Evolutionary conservation across 2,797 vertebrate genomes (phyloP).

Genomic region (Heteromormyrus szaboi): DNA sequence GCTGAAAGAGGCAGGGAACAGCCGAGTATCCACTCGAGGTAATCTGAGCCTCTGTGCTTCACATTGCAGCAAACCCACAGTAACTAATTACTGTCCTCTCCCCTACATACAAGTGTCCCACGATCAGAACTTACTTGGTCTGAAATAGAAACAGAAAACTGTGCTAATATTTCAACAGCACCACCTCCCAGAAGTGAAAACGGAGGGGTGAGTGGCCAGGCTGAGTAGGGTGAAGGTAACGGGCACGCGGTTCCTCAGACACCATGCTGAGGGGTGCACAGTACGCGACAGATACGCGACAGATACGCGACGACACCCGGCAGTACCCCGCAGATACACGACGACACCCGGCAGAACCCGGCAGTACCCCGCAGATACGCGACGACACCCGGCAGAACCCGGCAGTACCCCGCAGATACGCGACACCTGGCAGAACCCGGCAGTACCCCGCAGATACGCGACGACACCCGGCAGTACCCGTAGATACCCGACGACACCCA

Average conservation of each 20-base stretch:
- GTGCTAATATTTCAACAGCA: not conserved
- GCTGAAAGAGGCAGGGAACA: not conserved
- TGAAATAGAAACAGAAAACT: slow-evolving; percentile 8
- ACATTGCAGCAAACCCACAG: slow-evolving; percentile 16
- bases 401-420: no score
- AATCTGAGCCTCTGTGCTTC: slow-evolving; percentile 28
- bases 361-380: no score
- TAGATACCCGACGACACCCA: no score
- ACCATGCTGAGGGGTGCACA: not conserved
- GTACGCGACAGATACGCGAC: no score
- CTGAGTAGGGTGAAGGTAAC: not conserved
- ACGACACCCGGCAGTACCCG: no score
- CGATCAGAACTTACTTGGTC: not conserved
- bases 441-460: no score
- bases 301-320: no score
- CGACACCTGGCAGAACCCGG: no score
- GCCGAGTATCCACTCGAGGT: slow-evolving; percentile 37
- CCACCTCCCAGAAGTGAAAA: not conserved
- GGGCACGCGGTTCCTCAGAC: not conserved
- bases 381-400: no score
- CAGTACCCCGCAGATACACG: no score
- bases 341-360: no score
- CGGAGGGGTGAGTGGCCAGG: not conserved
- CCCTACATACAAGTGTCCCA: slow-evolving; percentile 9
- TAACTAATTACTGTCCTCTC: slow-evolving; percentile 47